A percentile compares a stretch with the other conserved stretches of the same genome.
phyloP scores from a whole-genome alignment of 2,797 vertebrate species.

The Myoxocephalus aenaeus region DNA sequence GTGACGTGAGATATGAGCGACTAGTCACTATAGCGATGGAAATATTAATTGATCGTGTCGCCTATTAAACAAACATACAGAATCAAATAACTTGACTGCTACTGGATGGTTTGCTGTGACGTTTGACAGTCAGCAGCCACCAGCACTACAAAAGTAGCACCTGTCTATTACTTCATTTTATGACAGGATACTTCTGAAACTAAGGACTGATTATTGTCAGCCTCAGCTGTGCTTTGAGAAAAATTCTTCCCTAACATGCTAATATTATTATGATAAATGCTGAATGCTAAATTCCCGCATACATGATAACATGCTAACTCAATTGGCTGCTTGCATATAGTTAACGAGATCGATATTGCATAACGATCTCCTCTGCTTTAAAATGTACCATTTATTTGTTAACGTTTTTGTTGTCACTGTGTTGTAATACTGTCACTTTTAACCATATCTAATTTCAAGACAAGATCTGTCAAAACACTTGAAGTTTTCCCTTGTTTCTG shows the following conservation, averaged over 20 bases:
- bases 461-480: neutral
- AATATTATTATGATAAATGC: neutral
- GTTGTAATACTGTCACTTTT: neutral
- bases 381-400: neutral
- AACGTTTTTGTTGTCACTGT: neutral
- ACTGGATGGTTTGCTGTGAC: neutral
- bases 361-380: neutral
- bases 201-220: neutral
- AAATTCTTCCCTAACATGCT: neutral
- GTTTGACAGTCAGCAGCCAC: neutral
- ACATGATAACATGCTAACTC: neutral
- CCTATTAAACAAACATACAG: neutral
- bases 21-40: neutral
- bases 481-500: conserved; percentile 2
- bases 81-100: conserved; percentile 1
- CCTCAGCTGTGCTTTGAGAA: neutral
- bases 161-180: neutral
- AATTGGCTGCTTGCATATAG: neutral
- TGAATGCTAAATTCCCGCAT: neutral
- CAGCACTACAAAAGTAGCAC: neutral
- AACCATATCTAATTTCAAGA: neutral
- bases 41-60: neutral
- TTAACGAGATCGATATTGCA: too few relatives aligned
- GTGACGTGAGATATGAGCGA: too few relatives aligned
- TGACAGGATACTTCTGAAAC: neutral